Evolutionary conservation across 2,797 vertebrate species (phyloP), one percentile per base, ranked within the genome.

Genomic region (Crenichthys baileyi): DNA sequence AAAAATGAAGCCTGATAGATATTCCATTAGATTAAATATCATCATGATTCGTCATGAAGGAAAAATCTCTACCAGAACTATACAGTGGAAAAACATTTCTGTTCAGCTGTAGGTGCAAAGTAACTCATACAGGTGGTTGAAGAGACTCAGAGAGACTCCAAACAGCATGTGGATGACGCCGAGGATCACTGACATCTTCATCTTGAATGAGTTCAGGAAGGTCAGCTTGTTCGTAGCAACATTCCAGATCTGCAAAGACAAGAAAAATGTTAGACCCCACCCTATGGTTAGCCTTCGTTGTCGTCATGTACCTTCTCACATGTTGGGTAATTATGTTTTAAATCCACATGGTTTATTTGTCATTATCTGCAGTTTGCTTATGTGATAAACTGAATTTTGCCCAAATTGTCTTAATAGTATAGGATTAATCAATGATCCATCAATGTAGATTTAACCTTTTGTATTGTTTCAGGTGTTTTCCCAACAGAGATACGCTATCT

Each of bases 181-280:
- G 60, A 99, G 95, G 87, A 99, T 96, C 84, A 99, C 96, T 3
- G 98, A 99, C 97, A 99, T 99, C 94, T 99, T 99, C 98, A 99
- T 99, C 89, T 99, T 99, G 82, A 99, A 99, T 0, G 98, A 99
- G 91, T 99, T 99, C 73, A 99, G 96, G 95, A 99, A 99, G 12
- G 97, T 98, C 90, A 99, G 91, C 83, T 99, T 99, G 91, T 99
- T 99, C 90, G 94, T 95, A 76, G 98, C 98, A 58, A 99, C 94
- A 63, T 98, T 99, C 98, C 98, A 99, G 82, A 99, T 97, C 98
- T 99, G 91, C 70, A 86, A 39, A 74, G 39, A 9, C 36, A 58
- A 31, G 20, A 72, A 16, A 70, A 5, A 46, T 1, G 7, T 29
- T n/a, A n/a, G 50, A 73, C 22, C 51, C 3, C 22, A 24, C 48